These are phyloP conservation scores for Pseudorectes ferrugineus DNA, from an alignment of 2,113 vertebrate species.

Conservation along the genomic window DNA sequence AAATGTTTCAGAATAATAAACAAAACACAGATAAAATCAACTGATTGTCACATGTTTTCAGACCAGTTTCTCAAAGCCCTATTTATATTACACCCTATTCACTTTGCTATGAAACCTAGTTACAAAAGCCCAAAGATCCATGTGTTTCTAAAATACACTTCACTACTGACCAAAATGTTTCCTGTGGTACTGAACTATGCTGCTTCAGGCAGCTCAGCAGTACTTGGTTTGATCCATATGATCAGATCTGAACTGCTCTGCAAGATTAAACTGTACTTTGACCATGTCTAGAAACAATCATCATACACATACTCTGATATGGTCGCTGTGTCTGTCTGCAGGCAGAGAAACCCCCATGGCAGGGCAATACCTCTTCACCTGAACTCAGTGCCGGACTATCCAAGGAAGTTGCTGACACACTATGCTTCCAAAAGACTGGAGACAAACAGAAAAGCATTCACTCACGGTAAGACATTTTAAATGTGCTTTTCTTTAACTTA, in stretches of 20 bases:
- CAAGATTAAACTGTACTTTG: background rate
- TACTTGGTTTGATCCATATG: background rate
- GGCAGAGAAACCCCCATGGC: background rate
- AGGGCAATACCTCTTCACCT: no score
- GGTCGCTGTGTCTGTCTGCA: background rate
- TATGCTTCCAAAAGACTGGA: background rate
- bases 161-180: background rate
- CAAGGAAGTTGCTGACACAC: background rate
- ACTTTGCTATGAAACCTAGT: background rate
- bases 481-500: background rate
- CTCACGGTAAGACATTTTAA: background rate
- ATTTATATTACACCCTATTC: background rate
- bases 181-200: background rate
- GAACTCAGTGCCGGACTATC: fast-evolving
- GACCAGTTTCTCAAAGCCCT: background rate
- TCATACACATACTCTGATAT: fast-evolving
- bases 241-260: background rate
- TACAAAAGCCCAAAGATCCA: background rate
- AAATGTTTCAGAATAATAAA: background rate
- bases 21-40: background rate
- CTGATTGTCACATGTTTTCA: background rate
- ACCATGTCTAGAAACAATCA: background rate
- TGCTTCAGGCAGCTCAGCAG: fast-evolving
- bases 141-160: fast-evolving
- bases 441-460: background rate